Conservation (phyloP, 2,113 vertebrate genomes). For the Lophura nycthemera region DNA sequence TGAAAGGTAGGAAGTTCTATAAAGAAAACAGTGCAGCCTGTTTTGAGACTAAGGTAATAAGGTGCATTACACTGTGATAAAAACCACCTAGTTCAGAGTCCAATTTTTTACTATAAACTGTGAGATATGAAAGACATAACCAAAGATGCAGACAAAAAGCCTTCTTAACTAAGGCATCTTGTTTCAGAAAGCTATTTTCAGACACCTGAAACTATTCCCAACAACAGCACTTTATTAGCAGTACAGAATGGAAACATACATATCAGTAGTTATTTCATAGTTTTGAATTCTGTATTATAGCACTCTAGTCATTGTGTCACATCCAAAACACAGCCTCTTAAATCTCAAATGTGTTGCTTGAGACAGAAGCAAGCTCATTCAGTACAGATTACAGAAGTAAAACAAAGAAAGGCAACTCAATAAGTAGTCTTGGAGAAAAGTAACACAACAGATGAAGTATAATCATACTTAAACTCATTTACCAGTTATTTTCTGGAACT, state of each 20-base stretch:
- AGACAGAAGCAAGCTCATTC: background rate
- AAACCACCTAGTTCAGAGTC: background rate
- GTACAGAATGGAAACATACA: background rate
- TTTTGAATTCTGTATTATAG: accelerated
- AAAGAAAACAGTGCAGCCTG: background rate
- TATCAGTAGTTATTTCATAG: background rate
- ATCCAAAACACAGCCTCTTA: background rate
- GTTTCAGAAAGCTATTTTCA: background rate
- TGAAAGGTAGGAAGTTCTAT: background rate
- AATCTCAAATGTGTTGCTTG: background rate
- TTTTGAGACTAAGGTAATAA: background rate
- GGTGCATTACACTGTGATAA: accelerated
- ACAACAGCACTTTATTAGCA: background rate
- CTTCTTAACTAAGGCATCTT: background rate
- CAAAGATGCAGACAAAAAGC: background rate
- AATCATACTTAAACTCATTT: background rate
- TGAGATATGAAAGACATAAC: background rate
- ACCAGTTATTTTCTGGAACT: background rate
- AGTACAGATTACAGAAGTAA: background rate
- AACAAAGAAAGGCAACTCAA: background rate
- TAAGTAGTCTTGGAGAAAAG: background rate
- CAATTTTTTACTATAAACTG: background rate
- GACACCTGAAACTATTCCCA: background rate
- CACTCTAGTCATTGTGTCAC: background rate
- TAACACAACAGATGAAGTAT: background rate